These are phyloP conservation scores for Lichenostomus cassidix DNA, from an alignment of 2,113 vertebrate species.

Conservation along the genomic window DNA sequence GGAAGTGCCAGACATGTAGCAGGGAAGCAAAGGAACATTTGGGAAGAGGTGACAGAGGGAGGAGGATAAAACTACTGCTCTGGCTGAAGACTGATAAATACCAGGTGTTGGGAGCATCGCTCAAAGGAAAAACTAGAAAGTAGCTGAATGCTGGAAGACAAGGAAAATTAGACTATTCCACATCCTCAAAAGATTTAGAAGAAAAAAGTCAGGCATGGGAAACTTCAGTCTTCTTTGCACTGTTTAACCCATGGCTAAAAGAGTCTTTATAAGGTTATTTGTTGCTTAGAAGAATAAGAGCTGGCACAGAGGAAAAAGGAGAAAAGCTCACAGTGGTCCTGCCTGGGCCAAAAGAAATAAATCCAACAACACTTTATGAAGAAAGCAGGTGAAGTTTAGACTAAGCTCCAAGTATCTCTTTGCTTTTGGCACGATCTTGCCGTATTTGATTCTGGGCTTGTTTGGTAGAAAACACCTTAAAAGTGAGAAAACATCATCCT, in stretches of 20 bases:
- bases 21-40: background rate
- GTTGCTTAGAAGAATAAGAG: background rate
- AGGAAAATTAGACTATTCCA: background rate
- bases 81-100: background rate
- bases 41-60: background rate
- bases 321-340: background rate
- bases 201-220: rapidly evolving
- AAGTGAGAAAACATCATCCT: background rate
- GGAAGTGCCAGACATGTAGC: background rate
- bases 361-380: background rate
- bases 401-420: background rate
- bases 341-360: background rate
- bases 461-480: background rate
- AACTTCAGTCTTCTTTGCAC: background rate
- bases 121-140: background rate
- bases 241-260: background rate
- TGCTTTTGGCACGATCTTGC: background rate
- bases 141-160: background rate
- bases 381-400: background rate
- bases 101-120: background rate
- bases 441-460: background rate
- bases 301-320: background rate
- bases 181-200: background rate
- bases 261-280: background rate
- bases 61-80: background rate